Conservation (phyloP, 2,113 vertebrate genomes). For the Myrmophylax atrothorax region DNA sequence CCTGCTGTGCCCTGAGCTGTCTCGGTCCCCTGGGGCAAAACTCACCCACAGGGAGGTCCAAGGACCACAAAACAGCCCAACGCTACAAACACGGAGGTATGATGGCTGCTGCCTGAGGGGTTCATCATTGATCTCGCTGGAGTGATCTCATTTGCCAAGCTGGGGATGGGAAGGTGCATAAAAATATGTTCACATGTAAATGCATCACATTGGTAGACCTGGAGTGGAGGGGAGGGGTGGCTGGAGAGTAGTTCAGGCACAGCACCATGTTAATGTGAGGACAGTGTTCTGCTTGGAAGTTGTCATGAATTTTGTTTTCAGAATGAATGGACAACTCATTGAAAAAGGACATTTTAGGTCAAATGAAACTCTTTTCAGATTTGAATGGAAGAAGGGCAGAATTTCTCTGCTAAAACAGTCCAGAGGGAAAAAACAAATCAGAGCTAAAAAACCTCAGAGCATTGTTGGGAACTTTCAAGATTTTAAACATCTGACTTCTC, state of each 20-base stretch:
- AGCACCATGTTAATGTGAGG: accelerated
- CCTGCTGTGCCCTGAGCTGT: neutral
- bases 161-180: neutral
- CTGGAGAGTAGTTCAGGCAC: neutral
- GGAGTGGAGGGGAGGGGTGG: neutral
- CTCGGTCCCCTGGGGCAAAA: neutral
- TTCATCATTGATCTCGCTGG: neutral
- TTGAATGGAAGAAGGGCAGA: neutral
- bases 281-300: neutral
- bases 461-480: neutral
- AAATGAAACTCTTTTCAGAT: neutral
- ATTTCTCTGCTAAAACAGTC: constrained; percentile 13
- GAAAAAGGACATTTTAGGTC: neutral
- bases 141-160: neutral
- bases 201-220: neutral
- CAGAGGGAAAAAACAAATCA: neutral
- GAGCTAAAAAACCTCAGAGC: neutral
- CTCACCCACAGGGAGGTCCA: neutral
- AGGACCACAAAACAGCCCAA: neutral
- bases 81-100: neutral
- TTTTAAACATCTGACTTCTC: neutral
- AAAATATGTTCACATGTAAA: neutral
- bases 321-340: neutral
- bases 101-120: accelerated
- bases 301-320: neutral